Base-by-base conservation (phyloP, 2,113 vertebrate genomes). In the Xyliphius kryptos region DNA sequence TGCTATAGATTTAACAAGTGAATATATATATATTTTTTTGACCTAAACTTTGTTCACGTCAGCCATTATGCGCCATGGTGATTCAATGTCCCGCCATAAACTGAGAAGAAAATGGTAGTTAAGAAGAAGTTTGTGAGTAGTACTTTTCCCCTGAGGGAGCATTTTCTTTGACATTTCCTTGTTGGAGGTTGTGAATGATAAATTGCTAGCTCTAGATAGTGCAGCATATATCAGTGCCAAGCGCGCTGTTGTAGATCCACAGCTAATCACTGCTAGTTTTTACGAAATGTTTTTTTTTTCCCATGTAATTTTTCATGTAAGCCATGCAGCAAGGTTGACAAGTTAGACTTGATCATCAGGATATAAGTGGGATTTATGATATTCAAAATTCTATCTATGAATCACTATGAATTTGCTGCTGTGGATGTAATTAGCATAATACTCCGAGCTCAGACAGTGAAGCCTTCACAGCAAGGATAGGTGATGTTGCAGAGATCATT, bases 1-100 rank as follows among this genome's bases (percentile, higher is more conserved):
- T 40, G 4, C 7, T 6, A 52, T 52, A 11, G 32, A 54, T 54
- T 16, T 54, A 40, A 40, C 16, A 14, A 13, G 15, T 56, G 2
- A 38, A 6, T 26, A 17, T 40, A 3, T 36, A 10, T 54, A 12
- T 17, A 17, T n/a, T 17, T 55, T 37, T 52, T 44, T 37, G 15
- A 47, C 36, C 32, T 66, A 40, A 64, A 64, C 47, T 8, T 46
- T 40, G 32, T 57, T 47, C 13, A 44, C 62, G 9, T 65, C 32
- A 9, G 14, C 9, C n/a, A 6, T 14, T 26, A 14, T 26, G 2
- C 2, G 13, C 21, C 50, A 52, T 26, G 21, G 13, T 51, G 49
- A 51, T 14, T 52, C 26, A 15, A 26, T 11, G 7, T 52, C 49
- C 7, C 49, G 21, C 20, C 21, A 32, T 51, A 22, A 22, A 21